A percentile compares a stretch with the other conserved stretches of the same genome.
Conservation (phyloP, 2,797 vertebrate genomes). For the Pachyuromys duprasi region DNA sequence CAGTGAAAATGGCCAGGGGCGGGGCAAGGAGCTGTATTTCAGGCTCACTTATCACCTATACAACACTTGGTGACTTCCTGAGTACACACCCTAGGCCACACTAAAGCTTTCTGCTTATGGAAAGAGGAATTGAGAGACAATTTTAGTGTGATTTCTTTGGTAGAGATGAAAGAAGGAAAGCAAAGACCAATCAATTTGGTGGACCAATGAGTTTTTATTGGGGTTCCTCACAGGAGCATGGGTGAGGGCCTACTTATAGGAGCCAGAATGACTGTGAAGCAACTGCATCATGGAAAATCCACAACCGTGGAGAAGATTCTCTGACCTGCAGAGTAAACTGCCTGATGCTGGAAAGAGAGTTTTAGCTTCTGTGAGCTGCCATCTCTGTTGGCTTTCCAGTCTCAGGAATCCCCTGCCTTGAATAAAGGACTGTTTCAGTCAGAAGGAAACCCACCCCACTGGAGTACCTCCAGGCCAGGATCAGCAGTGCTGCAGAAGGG, state of each 20-base stretch:
- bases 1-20: not conserved
- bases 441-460: not conserved
- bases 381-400: not conserved
- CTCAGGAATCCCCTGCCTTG: not conserved
- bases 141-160: no score
- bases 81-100: not conserved
- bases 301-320: not conserved
- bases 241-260: not conserved
- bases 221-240: not conserved
- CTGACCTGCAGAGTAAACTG: not conserved
- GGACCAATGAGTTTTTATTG: not conserved
- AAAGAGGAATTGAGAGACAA: not conserved
- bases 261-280: not conserved
- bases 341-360: not conserved
- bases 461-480: not conserved
- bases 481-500: not conserved
- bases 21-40: not conserved
- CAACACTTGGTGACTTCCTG: not conserved
- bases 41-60: not conserved
- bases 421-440: not conserved
- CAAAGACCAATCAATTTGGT: not conserved
- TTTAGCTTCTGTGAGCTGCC: not conserved
- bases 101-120: not conserved
- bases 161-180: not conserved
- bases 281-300: not conserved